Conservation (phyloP, 53 echinoderm and acorn worm species). For the Henricia sp. region DNA sequence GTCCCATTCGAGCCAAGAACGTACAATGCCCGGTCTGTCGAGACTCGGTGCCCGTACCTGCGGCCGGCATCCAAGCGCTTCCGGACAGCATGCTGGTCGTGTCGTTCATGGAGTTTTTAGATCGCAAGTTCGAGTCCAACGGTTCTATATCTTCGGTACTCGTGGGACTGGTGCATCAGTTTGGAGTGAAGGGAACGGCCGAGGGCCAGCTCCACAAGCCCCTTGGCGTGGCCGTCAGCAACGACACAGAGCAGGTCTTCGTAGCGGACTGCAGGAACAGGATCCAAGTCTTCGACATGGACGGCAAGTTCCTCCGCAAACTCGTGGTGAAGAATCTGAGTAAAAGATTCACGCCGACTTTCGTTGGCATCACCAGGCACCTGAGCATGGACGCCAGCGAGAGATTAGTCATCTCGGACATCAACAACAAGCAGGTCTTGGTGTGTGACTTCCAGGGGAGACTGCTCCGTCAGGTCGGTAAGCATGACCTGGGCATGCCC, state of each 20-base stretch:
- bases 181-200: constrained; percentile 77
- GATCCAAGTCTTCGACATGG: constrained; percentile 82
- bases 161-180: constrained; percentile 78
- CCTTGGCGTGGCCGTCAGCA: constrained; percentile 68
- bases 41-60: constrained; percentile 64
- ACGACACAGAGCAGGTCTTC: constrained; percentile 73
- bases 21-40: constrained; percentile 84
- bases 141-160: constrained; percentile 59
- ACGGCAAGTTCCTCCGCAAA: constrained; percentile 76
- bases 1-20: constrained; percentile 62
- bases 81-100: constrained; percentile 73
- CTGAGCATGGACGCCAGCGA: constrained; percentile 76
- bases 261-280: constrained; percentile 86
- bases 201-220: constrained; percentile 84
- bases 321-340: constrained; percentile 73
- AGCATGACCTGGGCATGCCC: constrained; percentile 84
- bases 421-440: constrained; percentile 78
- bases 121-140: constrained; percentile 69
- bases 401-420: constrained; percentile 77
- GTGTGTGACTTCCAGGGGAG: constrained; percentile 77
- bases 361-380: constrained; percentile 68
- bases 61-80: constrained; percentile 70
- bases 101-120: constrained; percentile 78
- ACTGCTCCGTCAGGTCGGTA: constrained; percentile 73
- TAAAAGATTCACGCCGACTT: constrained; percentile 76